Percentiles rank a stretch among this genome's conserved stretches.
Evolutionary conservation across 2,113 vertebrate genomes (phyloP).

Genomic region (Aptenodytes patagonicus): DNA sequence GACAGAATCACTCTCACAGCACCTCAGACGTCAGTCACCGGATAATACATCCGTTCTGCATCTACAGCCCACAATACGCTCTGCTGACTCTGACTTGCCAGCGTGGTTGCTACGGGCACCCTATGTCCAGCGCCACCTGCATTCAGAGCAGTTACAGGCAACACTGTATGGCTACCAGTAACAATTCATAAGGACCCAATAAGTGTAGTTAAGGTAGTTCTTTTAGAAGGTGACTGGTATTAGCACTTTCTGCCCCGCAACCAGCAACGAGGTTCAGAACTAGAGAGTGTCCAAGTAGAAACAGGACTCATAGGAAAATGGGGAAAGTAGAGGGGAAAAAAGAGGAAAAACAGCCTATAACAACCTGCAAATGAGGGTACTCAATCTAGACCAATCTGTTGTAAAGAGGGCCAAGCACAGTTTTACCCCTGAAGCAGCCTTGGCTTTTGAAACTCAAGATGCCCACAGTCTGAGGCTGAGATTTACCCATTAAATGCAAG

Average conservation of each 20-base stretch:
- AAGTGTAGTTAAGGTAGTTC: neutral
- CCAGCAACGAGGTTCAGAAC: neutral
- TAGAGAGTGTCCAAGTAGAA: neutral
- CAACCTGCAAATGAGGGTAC: neutral
- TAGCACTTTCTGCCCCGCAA: neutral
- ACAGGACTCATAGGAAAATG: neutral
- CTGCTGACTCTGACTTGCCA: neutral
- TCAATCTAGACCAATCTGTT: neutral
- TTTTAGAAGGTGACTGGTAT: neutral
- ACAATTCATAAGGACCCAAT: neutral
- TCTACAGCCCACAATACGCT: accelerated
- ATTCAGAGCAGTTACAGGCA: neutral
- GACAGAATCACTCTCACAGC: neutral
- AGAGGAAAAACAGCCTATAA: neutral
- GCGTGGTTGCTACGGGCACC: accelerated
- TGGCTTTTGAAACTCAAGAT: neutral
- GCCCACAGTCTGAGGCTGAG: neutral
- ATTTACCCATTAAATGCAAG: neutral
- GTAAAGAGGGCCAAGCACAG: neutral
- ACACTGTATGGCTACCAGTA: accelerated
- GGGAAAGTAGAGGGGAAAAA: neutral
- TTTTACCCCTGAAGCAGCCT: neutral
- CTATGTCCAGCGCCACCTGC: accelerated
- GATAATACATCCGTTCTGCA: neutral
- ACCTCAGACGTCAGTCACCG: neutral